phyloP scores from a whole-genome alignment of 2,888 invertebrate genomes.

The Arrhopalites spinosus region DNA sequence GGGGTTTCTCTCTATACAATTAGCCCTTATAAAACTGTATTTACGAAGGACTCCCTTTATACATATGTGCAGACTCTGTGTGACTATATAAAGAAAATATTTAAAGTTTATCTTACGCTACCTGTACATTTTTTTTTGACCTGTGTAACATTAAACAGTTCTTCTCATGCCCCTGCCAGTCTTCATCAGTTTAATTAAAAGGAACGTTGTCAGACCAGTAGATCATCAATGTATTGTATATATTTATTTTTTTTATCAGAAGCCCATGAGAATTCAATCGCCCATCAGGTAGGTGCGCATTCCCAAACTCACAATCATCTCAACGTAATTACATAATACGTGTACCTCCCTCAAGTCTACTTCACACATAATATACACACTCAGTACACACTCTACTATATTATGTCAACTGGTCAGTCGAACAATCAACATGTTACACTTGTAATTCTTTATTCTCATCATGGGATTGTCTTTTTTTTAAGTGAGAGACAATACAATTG shows the following conservation, averaged over 20 bases:
- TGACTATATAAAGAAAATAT: not conserved
- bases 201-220: constrained; percentile 28
- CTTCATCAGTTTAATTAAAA: constrained; percentile 34
- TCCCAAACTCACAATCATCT: not conserved
- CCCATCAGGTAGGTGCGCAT: constrained; percentile 14
- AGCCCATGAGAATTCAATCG: constrained; percentile 31
- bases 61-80: not conserved
- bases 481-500: too few species aligned
- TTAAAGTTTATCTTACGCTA: too few species aligned
- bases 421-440: not conserved
- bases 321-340: not conserved
- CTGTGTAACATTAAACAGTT: not conserved
- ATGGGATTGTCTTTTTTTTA: too few species aligned
- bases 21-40: constrained; percentile 29
- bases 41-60: not conserved
- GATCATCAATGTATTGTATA: constrained; percentile 24
- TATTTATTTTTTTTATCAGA: not conserved
- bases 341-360: not conserved
- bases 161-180: constrained; percentile 3
- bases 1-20: constrained; percentile 4
- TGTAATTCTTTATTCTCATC: not conserved
- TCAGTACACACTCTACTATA: not conserved
- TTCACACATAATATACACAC: not conserved
- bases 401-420: not conserved
- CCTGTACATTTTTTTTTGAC: not conserved